Base-by-base conservation (phyloP, 2,113 vertebrate genomes). In the Opisthocomus hoazin region DNA sequence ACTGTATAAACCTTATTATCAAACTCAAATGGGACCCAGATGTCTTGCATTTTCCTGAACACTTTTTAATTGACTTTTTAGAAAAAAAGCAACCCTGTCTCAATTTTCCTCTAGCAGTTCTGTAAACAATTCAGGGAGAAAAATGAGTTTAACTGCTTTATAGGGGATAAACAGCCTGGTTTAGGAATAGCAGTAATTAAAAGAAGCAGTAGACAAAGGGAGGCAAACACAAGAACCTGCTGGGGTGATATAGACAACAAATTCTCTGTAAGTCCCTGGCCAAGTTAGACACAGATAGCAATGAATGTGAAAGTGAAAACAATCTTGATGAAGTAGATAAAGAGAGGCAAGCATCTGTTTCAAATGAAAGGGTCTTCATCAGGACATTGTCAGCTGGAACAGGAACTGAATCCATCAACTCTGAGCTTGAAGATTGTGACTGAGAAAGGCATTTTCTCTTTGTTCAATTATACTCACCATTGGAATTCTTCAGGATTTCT, bases 281-380 rank as follows among this genome's bases (percentile, higher is more conserved):
- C 64, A 77, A 93, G 56, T 66, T 56, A 84, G 87, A 85, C n/a
- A 79, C 20, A 78, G 73, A 82, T 39, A 82, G 36, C 58, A 94
- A 81, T 84, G 81, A 92, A 80, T 80, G 48, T 64, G 60, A 81
- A 84, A 81, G 53, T 27, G 50, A 77, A 97, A 97, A 83, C 56
- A 73, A 39, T 74, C 82, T 81, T 91, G 60, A 86, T 3, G 36
- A 65, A 43, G 14, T 23, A 96, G 74, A 95, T 84, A 89, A 95
- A 94, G 58, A 94, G 48, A 92, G 51, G 10, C 64, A 86, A 93
- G 26, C 0, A 0, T 53, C 77, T 76, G n/a, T 96, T 96, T 95
- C 70, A 91, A 89, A 84, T 37, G 66, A 84, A 96, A 95, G 56
- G 19, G 29, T 93, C 90, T 93, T 92, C 88, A 94, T 97, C 77